Conservation (phyloP, 2,888 invertebrate genomes). For the Nematopogon swammerdamellus region DNA sequence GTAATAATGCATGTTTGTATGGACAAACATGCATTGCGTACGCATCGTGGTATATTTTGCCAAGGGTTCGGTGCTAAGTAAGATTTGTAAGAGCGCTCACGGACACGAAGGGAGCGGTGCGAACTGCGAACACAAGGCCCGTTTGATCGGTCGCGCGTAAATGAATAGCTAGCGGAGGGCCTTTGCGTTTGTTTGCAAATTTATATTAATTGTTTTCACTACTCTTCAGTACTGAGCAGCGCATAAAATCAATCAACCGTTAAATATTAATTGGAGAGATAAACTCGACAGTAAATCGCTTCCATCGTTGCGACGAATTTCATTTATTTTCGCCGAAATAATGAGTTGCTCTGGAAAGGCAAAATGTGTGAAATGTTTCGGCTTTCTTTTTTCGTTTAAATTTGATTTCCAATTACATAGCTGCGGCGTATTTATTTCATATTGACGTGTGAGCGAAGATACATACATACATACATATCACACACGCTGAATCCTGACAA, state of each 20-base stretch:
- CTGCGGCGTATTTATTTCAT: background rate
- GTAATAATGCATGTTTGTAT: too few species aligned
- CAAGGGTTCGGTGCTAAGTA: too few species aligned
- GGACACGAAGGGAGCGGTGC: too few species aligned
- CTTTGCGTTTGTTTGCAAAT: background rate
- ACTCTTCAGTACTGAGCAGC: background rate
- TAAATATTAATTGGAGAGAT: background rate
- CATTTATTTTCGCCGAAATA: background rate
- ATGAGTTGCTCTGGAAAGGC: background rate
- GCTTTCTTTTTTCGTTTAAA: background rate
- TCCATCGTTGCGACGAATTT: background rate
- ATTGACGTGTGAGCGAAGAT: too few species aligned
- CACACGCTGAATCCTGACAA: too few species aligned
- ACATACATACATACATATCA: too few species aligned
- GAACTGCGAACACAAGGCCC: background rate
- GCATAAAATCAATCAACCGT: background rate
- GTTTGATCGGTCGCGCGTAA: background rate
- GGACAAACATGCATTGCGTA: too few species aligned
- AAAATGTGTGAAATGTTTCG: background rate
- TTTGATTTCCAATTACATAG: background rate
- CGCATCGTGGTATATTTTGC: too few species aligned
- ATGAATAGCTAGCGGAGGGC: background rate
- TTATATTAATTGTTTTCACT: background rate
- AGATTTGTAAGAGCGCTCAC: too few species aligned
- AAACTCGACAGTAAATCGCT: background rate